Evolutionary conservation across 2,888 invertebrate genomes (phyloP), one percentile per base, ranked within the genome.

Genomic region (Caenorhabditis sp.): DNA sequence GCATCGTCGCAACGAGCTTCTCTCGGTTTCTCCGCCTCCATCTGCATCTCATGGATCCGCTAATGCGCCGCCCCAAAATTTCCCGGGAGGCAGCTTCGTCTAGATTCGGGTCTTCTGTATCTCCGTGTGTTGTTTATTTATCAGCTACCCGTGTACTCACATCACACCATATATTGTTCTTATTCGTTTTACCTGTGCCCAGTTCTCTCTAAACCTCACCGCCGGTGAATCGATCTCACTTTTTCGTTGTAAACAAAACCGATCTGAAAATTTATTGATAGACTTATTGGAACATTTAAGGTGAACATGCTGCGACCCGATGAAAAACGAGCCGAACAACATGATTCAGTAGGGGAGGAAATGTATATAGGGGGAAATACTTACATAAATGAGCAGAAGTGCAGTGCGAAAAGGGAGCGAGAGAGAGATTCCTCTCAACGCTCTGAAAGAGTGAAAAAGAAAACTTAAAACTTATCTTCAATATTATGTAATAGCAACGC

Each of bases 271-370:
- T 54, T 54, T 26, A 54, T 54, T 54, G 22, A 12, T 54, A 24
- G 54, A 12, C 47, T 8, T 19, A 35, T 38, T 10, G 31, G 47
- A 10, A 22, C 24, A 10, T 3, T 14, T 2, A 12, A 44, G 41
- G 51, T 38, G 16, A 58, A 44, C 75, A 75, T 75, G 75, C 41
- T 66, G 75, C 58, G 66, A 66, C 75, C 75, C 66, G 66, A 64
- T 49, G 31, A 59, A 47, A 38, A 35, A 26, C 68, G 58, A 64
- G 74, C 74, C 61, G 64, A 74, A 38, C 74, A 74, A 74, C 64
- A 74, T 64, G 74, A 56, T 72, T 69, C 14, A 26, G 14, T 31
- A 28, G 14, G 16, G 22, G 31, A 31, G 54, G 19, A 38, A 14
- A 69, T 28, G 22, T 19, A 31, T 1, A 51, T 12, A 51, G 19